Base-by-base conservation (phyloP, 2,797 vertebrate genomes). In the Acanthurus lineatus region DNA sequence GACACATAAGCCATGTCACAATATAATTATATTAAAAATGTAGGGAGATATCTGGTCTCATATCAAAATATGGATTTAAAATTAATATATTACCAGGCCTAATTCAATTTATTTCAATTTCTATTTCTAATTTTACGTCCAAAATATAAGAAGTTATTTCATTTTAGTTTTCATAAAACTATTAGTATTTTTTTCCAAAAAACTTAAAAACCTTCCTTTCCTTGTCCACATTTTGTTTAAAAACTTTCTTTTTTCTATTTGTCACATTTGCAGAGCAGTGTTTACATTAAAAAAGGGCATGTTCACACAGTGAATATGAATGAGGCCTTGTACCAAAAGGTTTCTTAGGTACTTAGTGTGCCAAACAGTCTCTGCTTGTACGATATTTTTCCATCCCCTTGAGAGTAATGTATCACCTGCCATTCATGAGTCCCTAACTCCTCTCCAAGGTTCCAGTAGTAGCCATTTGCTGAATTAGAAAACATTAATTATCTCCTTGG, bases 381-480 rank as follows among this genome's bases (percentile, higher is more conserved):
- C 47, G 17, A 44, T 84, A 32, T 62, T 85, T 79, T 75, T 79
- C 20, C 38, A 49, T 56, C 60, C 68, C 57, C 49, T 42, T 68
- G 79, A 76, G 84, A 79, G 66, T 69, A 73, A 88, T 91, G 76
- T 42, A 88, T 92, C 83, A 77, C 56, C 52, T 64, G 82, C 74
- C 69, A 81, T 69, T 91, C 83, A 67, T 3, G 6, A 73, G 76
- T 69, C 77, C 66, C 59, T 44, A 17, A 12, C 61, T 85, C 59
- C 67, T 82, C 69, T 82, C 67, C 20, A 8, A 77, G 71, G 73
- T 67, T 70, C 75, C 83, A 28, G 72, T 84, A 59, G 48, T 52
- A 58, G 79, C 86, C 87, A 91, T 93, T 94, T 93, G 64, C 85
- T 70, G 73, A 73, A 93, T 94, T 88, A 86, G 72, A 93, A 90